Percentiles rank a stretch among this genome's conserved stretches.
Evolutionary conservation across 1,140 invertebrate genomes (phyloP).

Genomic region (Saccostrea echinata): DNA sequence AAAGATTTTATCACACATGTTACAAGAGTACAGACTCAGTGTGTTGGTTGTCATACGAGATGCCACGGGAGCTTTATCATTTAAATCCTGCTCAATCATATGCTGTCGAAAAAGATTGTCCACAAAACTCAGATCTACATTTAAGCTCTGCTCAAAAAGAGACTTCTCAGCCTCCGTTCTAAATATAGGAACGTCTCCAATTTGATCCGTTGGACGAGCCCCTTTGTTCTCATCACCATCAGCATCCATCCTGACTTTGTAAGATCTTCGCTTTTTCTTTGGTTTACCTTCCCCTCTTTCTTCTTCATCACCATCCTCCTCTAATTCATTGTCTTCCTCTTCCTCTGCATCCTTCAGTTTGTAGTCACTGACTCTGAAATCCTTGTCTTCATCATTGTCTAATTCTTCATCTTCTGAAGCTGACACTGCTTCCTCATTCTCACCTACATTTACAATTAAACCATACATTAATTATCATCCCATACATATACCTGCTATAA

Average conservation of each 20-base stretch:
- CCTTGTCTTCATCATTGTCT: conserved; percentile 62
- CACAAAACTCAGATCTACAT: conserved; percentile 75
- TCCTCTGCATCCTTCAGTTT: conserved; percentile 45
- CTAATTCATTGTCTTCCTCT: conserved; percentile 56
- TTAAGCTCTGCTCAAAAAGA: conserved; percentile 73
- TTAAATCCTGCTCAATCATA: conserved; percentile 77
- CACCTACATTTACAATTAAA: not conserved
- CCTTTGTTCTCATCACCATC: conserved; percentile 55
- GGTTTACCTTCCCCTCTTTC: conserved; percentile 51
- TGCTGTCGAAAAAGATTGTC: conserved; percentile 75
- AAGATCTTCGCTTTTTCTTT: conserved; percentile 43
- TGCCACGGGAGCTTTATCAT: conserved; percentile 66
- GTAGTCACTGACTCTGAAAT: conserved; percentile 47
- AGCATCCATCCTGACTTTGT: conserved; percentile 54
- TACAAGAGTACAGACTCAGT: conserved; percentile 77
- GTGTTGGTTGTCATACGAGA: conserved; percentile 60
- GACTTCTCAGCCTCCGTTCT: conserved; percentile 72
- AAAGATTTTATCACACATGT: conserved; percentile 78
- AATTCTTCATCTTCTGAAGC: conserved; percentile 59
- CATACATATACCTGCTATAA: too few species aligned
- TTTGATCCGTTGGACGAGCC: conserved; percentile 58
- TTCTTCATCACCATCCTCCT: conserved; percentile 52
- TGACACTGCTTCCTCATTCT: not conserved
- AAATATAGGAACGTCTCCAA: conserved; percentile 74
- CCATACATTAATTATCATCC: too few species aligned